Evolutionary conservation across 2,888 invertebrate species (phyloP), one percentile per base, ranked within the genome.

Genomic region (Sisyra terminalis): DNA sequence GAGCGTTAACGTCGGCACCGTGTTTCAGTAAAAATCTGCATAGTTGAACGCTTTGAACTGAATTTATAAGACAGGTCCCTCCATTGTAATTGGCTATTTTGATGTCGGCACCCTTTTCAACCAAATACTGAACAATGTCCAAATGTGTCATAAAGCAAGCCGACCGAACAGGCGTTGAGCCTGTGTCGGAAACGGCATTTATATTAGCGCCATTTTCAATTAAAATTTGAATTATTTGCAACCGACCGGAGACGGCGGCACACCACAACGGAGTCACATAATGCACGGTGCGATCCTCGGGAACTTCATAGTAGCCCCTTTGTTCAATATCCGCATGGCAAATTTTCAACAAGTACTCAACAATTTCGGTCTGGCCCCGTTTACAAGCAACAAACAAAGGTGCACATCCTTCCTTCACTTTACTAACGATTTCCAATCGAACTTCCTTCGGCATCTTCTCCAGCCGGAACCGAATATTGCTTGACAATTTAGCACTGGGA

Each of bases 141-240:
- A 78, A 64, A 64, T 87, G 83, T 46, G 88, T 83, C 89, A 90
- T 88, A 64, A 87, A 92, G 63, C 92, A 92, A 9, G 92, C 89
- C 45, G 87, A 87, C 51, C 92, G 73, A 44, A 90, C 86, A 8
- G 90, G 86, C 42, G 87, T 86, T 8, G 88, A 89, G 47, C 89
- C 88, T 17, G 83, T 79, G 65, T 90, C 90, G 1, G 85, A 86
- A 35, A 79, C 73, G 32, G 87, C 84, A 67, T 92, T 81, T n/a
- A 92, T 74, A 55, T 81, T 72, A 30, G 90, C 90, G 45, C 84
- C 86, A 52, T 84, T 75, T 46, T 75, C 70, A 14, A 86, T 72
- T 44, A 93, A 70, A 58, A 75, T 78, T 56, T 80, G 78, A 40
- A 92, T 76, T 49, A 86, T 80, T 34, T 70, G 67, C 10, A 88